These are phyloP conservation scores for Brenthis hecate DNA, from an alignment of 2,888 invertebrate species.

Conservation along the genomic window DNA sequence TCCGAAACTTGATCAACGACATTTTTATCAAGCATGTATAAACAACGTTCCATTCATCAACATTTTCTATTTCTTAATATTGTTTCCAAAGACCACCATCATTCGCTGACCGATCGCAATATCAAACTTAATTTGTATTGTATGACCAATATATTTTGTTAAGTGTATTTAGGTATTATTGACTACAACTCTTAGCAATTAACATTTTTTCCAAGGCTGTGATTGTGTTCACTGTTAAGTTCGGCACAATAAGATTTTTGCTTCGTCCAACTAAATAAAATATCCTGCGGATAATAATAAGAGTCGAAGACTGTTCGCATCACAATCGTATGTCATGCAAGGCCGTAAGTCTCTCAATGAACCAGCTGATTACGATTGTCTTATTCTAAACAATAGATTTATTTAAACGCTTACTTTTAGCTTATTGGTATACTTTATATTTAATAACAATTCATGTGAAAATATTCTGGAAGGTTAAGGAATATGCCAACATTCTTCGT, in stretches of 20 bases:
- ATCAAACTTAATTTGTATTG: slow-evolving; percentile 14
- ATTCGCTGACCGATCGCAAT: background rate
- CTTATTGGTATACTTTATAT: background rate
- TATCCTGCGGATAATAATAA: slow-evolving; percentile 32
- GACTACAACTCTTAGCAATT: slow-evolving; percentile 23
- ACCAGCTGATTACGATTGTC: slow-evolving; percentile 70
- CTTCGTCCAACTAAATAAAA: slow-evolving; percentile 26
- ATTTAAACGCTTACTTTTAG: background rate
- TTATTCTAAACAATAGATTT: slow-evolving; percentile 33
- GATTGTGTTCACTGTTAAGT: slow-evolving; percentile 25
- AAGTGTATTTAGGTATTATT: slow-evolving; percentile 28
- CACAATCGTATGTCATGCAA: slow-evolving; percentile 51
- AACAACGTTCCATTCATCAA: slow-evolving; percentile 51
- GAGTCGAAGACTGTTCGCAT: slow-evolving; percentile 41
- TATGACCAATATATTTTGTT: slow-evolving; percentile 20
- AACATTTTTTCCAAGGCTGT: slow-evolving; percentile 24
- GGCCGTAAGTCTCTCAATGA: slow-evolving; percentile 60
- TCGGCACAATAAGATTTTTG: slow-evolving; percentile 11
- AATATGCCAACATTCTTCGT: too few relatives aligned
- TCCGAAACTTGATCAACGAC: slow-evolving; percentile 73
- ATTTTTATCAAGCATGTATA: slow-evolving; percentile 59
- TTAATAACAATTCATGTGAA: too few relatives aligned
- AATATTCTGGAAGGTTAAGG: too few relatives aligned
- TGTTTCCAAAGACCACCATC: background rate
- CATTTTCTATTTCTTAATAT: slow-evolving; percentile 32